A percentile compares a stretch with the other conserved stretches of the same genome.
phyloP scores from a whole-genome alignment of 2,888 invertebrate species.

The Eubasilissa splendida region DNA sequence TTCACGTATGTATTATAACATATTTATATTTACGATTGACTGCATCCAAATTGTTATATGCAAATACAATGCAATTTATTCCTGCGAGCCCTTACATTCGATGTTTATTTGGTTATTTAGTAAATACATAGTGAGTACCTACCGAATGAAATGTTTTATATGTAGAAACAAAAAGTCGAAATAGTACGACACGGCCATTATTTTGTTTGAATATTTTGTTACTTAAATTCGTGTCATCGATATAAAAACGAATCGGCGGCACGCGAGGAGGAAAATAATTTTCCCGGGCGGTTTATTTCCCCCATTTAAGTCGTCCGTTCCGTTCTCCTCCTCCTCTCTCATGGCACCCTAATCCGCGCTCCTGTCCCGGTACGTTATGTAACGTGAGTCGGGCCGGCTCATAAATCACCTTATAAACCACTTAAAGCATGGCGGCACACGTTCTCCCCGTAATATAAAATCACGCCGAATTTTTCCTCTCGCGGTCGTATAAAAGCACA shows the following conservation, averaged over 20 bases:
- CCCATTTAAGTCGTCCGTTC: slow-evolving; percentile 34
- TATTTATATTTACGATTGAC: no score
- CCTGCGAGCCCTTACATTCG: neutral
- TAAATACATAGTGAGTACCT: neutral
- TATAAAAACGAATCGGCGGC: neutral
- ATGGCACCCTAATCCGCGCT: slow-evolving; percentile 53
- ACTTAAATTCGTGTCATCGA: no score
- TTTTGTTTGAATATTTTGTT: no score
- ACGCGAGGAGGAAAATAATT: slow-evolving; percentile 43
- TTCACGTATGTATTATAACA: no score
- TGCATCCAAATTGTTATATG: no score
- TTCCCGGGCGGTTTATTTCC: slow-evolving; percentile 45
- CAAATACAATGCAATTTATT: no score
- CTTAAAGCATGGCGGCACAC: slow-evolving; percentile 51
- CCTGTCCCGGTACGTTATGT: slow-evolving; percentile 47
- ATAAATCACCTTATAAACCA: slow-evolving; percentile 58
- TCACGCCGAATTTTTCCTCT: slow-evolving; percentile 46
- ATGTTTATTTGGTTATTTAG: neutral
- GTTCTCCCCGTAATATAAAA: slow-evolving; percentile 48
- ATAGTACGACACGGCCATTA: neutral
- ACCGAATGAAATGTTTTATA: neutral
- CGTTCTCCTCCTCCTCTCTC: slow-evolving; percentile 42
- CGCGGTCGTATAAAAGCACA: slow-evolving; percentile 23
- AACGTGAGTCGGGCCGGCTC: slow-evolving; percentile 50
- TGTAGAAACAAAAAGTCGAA: no score